Base-by-base conservation (phyloP, 1,140 invertebrate species). In the Eciton burchellii region DNA sequence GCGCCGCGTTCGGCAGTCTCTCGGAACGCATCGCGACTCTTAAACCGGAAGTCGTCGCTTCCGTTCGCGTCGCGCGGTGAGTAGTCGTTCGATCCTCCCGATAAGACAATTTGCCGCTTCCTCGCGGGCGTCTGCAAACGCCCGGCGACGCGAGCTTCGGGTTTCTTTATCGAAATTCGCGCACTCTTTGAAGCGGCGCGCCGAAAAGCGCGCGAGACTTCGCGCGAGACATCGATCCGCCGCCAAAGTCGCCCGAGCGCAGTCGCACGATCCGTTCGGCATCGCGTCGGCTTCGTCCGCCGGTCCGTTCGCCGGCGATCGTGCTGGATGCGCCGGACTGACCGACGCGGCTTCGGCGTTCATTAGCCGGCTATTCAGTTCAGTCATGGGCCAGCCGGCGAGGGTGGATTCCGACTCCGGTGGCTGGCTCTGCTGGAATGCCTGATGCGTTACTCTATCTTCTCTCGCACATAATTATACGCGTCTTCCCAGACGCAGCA, bases 331-430 rank as follows among this genome's bases (percentile, higher is more conserved):
- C 41, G 65, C 79, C n/a, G 66, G 83, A 88, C 86, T 85, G 86
- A 91, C 87, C 87, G 84, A 35, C 35, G 85, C 88, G 90, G 91
- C 91, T 90, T 89, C 88, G 88, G 72, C 90, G 92, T 93, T 93
- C 92, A 93, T 93, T 93, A 93, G 92, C 92, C 87, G 88, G 90
- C 92, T 93, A 93, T 93, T 93, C 92, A 93, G 90, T 92, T 92
- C 90, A 91, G 60, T 26, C 59, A 90, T 90, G 88, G 91, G 89
- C 91, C 91, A 92, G 92, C 89, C 89, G 89, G 89, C 88, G 91
- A 92, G 92, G 92, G 92, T 93, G 92, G 91, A 90, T 91, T 86
- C 90, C 88, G 88, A 91, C 91, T 91, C 89, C 87, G 88, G 89
- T 91, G 88, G 91, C 91, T 92, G 72, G 59, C 72, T 35, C 35